Conservation (phyloP, 1,140 invertebrate species). For the Lerema accius region DNA sequence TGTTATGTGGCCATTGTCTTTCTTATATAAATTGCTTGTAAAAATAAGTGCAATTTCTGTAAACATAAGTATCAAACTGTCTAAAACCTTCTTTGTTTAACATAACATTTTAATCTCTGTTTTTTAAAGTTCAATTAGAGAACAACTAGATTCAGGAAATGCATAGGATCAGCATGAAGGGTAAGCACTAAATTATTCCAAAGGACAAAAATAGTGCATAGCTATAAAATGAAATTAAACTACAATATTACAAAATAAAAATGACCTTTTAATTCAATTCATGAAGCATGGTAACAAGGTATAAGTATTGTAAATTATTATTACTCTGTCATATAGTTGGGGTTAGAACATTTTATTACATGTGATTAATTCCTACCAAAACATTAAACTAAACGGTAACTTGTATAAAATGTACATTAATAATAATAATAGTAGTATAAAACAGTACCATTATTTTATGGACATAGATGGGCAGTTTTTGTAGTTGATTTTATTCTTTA, state of each 20-base stretch:
- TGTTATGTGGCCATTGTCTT: too few relatives aligned
- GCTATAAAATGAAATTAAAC: constrained; percentile 58
- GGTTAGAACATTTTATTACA: constrained; percentile 77
- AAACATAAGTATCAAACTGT: too few relatives aligned
- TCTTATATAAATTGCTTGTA: too few relatives aligned
- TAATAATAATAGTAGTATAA: constrained; percentile 77
- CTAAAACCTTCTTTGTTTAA: too few relatives aligned
- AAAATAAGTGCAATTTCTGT: too few relatives aligned
- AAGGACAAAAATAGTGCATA: not conserved
- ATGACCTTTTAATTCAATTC: constrained; percentile 81
- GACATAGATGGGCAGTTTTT: constrained; percentile 73
- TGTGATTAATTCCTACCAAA: constrained; percentile 72
- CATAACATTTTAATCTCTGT: too few relatives aligned
- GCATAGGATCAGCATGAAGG: too few relatives aligned
- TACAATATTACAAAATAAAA: constrained; percentile 76
- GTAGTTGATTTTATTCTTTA: constrained; percentile 69
- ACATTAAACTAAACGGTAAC: constrained; percentile 80
- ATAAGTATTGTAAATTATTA: constrained; percentile 74
- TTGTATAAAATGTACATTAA: constrained; percentile 82
- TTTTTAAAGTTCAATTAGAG: too few relatives aligned
- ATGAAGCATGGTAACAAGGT: constrained; percentile 80
- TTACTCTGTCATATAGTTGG: constrained; percentile 69
- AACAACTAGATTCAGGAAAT: too few relatives aligned
- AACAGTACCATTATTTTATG: constrained; percentile 77
- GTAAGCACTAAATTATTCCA: too few relatives aligned